phyloP scores from a whole-genome alignment of 2,797 vertebrate genomes.

The Anisognathus igniventris region DNA sequence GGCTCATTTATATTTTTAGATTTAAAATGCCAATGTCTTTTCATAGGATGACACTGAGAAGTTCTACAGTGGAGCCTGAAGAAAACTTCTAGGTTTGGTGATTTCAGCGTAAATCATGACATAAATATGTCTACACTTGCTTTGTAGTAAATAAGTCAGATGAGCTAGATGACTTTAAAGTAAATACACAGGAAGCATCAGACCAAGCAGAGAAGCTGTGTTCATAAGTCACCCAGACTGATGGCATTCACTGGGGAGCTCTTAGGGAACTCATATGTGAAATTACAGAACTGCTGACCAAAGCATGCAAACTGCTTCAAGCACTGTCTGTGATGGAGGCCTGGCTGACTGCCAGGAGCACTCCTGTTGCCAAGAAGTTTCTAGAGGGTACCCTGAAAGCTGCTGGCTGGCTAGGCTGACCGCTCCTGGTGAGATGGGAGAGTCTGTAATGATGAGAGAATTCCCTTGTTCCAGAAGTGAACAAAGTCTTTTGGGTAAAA shows the following conservation, averaged over 20 bases:
- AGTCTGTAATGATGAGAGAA: background rate
- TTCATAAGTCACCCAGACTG: conserved; percentile 18
- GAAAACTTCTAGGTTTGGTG: background rate
- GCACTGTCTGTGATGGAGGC: background rate
- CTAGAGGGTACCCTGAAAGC: background rate
- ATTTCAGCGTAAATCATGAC: conserved; percentile 11
- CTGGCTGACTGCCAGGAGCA: background rate
- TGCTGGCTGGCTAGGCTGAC: background rate
- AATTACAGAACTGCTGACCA: conserved; percentile 27
- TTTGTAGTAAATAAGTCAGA: background rate
- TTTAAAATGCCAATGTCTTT: background rate
- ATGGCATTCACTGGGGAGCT: background rate
- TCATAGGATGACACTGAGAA: background rate
- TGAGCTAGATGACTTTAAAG: background rate
- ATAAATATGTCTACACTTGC: conserved; percentile 20
- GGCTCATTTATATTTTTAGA: background rate
- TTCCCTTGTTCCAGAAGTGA: background rate
- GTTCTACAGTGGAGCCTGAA: background rate
- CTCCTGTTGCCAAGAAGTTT: background rate
- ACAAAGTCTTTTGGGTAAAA: background rate
- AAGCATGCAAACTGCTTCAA: background rate
- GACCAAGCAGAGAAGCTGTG: conserved; percentile 1
- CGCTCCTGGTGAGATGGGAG: background rate
- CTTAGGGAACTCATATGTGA: conserved; percentile 17
- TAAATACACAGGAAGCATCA: conserved; percentile 24